These are phyloP conservation scores for Adelosebastes latens DNA, from an alignment of 2,797 vertebrate genomes.

Conservation along the genomic window DNA sequence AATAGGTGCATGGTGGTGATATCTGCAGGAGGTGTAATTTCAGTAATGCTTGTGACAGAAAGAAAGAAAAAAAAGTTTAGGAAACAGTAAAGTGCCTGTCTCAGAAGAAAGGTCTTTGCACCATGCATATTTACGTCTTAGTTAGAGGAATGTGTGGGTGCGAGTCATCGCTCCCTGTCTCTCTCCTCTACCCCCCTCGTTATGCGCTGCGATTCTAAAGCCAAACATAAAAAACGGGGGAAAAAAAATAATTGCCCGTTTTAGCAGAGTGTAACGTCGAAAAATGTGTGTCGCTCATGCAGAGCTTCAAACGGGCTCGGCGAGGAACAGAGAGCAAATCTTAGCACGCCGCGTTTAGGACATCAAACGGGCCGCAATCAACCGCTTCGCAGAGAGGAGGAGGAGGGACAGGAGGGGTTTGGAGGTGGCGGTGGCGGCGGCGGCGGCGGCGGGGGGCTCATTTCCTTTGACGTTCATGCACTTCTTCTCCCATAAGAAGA, in stretches of 20 bases:
- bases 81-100: constrained; percentile 74
- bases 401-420: constrained; percentile 47
- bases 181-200: constrained; percentile 65
- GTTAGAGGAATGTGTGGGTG: constrained; percentile 77
- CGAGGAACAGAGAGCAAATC: constrained; percentile 82
- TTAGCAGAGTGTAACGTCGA: constrained; percentile 81
- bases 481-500: constrained; percentile 69
- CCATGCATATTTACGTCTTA: constrained; percentile 78
- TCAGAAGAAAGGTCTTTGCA: constrained; percentile 73
- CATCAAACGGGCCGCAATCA: constrained; percentile 86
- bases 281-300: constrained; percentile 82
- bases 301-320: constrained; percentile 81
- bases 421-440: constrained; percentile 44
- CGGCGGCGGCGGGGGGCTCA: constrained; percentile 48
- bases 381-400: constrained; percentile 68
- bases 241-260: constrained; percentile 82
- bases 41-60: constrained; percentile 73
- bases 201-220: constrained; percentile 66
- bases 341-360: constrained; percentile 84
- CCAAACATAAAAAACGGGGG: constrained; percentile 72
- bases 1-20: constrained; percentile 79
- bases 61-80: constrained; percentile 69
- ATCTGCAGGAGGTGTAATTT: constrained; percentile 79
- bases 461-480: constrained; percentile 77
- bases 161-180: constrained; percentile 71